A percentile compares a stretch with the other conserved stretches of the same genome.
These are phyloP conservation scores for Drosophila subpulchrella DNA, from an alignment of 1,140 invertebrate species.

Conservation along the genomic window DNA sequence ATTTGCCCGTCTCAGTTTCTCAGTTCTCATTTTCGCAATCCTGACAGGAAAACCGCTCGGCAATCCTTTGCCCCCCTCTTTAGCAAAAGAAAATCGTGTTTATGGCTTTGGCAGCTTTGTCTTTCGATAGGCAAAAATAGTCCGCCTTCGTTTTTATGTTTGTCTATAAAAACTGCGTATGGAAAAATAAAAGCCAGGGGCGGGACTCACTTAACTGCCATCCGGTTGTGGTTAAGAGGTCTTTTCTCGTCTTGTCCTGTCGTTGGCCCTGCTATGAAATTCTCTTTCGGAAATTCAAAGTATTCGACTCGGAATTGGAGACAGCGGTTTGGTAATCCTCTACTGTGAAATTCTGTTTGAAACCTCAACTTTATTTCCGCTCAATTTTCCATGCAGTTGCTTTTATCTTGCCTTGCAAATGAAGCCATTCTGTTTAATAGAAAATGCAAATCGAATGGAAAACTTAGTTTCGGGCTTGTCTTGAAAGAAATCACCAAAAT, in stretches of 20 bases:
- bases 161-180: slow-evolving; percentile 57
- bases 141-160: slow-evolving; percentile 50
- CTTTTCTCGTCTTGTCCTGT: slow-evolving; percentile 8
- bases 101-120: slow-evolving; percentile 64
- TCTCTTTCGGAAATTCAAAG: slow-evolving; percentile 14
- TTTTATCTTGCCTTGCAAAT: slow-evolving; percentile 14
- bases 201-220: slow-evolving; percentile 40
- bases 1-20: slow-evolving; percentile 27
- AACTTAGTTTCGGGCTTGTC: neutral
- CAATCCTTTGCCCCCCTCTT: slow-evolving; percentile 16
- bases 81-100: slow-evolving; percentile 42
- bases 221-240: slow-evolving; percentile 41
- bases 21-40: slow-evolving; percentile 24
- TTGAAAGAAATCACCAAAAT: neutral
- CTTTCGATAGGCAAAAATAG: slow-evolving; percentile 62
- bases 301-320: slow-evolving; percentile 2
- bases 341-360: slow-evolving; percentile 26
- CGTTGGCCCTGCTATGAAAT: slow-evolving; percentile 17
- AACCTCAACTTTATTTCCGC: slow-evolving; percentile 15
- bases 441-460: slow-evolving; percentile 29
- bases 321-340: slow-evolving; percentile 25
- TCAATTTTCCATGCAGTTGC: slow-evolving; percentile 37
- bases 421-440: slow-evolving; percentile 14
- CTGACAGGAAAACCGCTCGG: slow-evolving; percentile 22
- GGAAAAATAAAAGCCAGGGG: slow-evolving; percentile 41